Percentiles rank a stretch among this genome's conserved stretches.
phyloP scores from a whole-genome alignment of 1,140 invertebrate genomes.

The Neotoxoptera formosana region DNA sequence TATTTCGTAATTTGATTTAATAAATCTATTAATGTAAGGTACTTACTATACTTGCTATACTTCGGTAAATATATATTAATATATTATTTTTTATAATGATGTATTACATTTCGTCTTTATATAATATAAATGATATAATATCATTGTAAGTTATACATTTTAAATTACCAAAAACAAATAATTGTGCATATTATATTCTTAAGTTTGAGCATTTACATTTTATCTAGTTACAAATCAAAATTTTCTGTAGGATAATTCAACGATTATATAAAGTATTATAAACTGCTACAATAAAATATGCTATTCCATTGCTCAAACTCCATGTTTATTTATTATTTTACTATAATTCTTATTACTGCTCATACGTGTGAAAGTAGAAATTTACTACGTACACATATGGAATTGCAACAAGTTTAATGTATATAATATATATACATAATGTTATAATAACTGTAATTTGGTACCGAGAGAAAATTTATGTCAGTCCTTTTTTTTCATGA shows the following conservation, averaged over 20 bases:
- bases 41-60: neutral
- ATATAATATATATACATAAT: constrained; percentile 9
- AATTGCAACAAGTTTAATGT: neutral
- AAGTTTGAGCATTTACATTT: no score
- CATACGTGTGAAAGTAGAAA: constrained; percentile 35
- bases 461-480: constrained; percentile 16
- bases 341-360: neutral
- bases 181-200: no score
- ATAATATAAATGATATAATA: neutral
- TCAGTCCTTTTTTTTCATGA: constrained; percentile 23
- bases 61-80: neutral
- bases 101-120: neutral
- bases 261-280: neutral
- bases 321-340: neutral
- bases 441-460: neutral
- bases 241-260: neutral
- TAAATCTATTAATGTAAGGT: neutral
- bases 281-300: neutral
- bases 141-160: neutral
- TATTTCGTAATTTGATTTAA: neutral
- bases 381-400: neutral
- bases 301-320: neutral
- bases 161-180: no score
- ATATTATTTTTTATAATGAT: neutral
- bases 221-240: no score